These are phyloP conservation scores for Melieria picta DNA, from an alignment of 2,888 invertebrate genomes.

Conservation along the genomic window DNA sequence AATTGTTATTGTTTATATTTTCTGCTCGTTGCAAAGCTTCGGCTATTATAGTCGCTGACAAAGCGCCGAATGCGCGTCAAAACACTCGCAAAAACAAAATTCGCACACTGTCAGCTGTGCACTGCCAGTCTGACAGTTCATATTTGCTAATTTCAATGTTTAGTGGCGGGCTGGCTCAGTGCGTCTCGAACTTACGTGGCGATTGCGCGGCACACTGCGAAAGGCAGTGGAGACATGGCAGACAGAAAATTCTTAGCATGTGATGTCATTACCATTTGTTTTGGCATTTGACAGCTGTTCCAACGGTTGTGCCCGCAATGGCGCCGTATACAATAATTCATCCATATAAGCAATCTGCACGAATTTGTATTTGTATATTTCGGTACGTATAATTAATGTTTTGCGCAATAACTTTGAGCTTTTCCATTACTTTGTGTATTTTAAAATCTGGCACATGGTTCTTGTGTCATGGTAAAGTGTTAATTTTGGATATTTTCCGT, in stretches of 20 bases:
- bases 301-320: constrained; percentile 3
- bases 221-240: too few relatives aligned
- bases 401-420: constrained; percentile 13
- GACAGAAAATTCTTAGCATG: constrained; percentile 14
- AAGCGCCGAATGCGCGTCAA: neutral
- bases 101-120: neutral
- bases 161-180: neutral
- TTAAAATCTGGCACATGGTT: too few relatives aligned
- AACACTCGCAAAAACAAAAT: neutral
- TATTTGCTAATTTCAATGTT: constrained; percentile 23
- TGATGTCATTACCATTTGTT: constrained; percentile 25
- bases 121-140: neutral
- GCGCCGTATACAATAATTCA: neutral
- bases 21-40: neutral
- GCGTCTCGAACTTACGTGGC: too few relatives aligned
- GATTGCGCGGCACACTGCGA: too few relatives aligned
- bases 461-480: too few relatives aligned
- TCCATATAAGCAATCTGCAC: neutral
- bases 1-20: neutral
- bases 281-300: neutral
- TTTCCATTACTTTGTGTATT: too few relatives aligned
- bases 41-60: neutral
- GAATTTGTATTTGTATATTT: neutral
- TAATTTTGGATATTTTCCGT: too few relatives aligned
- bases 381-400: neutral